These are phyloP conservation scores for Pristionchus arcanus DNA, from an alignment of 2,888 invertebrate species.

Conservation along the genomic window DNA sequence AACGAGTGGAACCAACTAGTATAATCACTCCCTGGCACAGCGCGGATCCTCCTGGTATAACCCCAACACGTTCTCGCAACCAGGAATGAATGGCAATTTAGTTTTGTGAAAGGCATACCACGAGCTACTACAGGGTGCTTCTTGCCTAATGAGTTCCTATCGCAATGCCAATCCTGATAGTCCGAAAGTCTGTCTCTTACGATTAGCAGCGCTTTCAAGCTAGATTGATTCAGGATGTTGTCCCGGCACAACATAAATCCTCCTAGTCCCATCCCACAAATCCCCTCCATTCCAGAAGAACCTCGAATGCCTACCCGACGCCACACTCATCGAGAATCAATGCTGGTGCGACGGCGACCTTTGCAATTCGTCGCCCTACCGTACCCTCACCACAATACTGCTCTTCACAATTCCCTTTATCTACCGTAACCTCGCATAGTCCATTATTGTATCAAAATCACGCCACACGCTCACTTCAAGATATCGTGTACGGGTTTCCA, in stretches of 20 bases:
- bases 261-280: not conserved
- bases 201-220: no score
- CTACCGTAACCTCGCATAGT: slow-evolving; percentile 21
- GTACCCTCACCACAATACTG: not conserved
- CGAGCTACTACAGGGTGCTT: not conserved
- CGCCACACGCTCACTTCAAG: slow-evolving; percentile 20
- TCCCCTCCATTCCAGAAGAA: slow-evolving; percentile 58
- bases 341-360: slow-evolving; percentile 70
- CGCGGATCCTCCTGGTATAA: no score
- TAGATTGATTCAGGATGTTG: no score
- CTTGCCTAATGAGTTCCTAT: not conserved
- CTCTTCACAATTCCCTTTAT: not conserved
- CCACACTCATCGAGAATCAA: slow-evolving; percentile 63
- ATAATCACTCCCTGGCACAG: no score
- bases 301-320: slow-evolving; percentile 65
- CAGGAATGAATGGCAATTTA: no score
- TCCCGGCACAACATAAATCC: not conserved
- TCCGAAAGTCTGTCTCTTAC: no score
- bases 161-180: no score
- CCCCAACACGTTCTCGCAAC: no score
- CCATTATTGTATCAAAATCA: not conserved
- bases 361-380: slow-evolving; percentile 61
- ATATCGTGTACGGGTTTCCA: not conserved
- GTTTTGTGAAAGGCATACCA: no score
- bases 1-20: no score